Evolutionary conservation across 2,113 vertebrate genomes (phyloP), one percentile per base, ranked within the genome.

Genomic region (Phylloscopus trochilus): DNA sequence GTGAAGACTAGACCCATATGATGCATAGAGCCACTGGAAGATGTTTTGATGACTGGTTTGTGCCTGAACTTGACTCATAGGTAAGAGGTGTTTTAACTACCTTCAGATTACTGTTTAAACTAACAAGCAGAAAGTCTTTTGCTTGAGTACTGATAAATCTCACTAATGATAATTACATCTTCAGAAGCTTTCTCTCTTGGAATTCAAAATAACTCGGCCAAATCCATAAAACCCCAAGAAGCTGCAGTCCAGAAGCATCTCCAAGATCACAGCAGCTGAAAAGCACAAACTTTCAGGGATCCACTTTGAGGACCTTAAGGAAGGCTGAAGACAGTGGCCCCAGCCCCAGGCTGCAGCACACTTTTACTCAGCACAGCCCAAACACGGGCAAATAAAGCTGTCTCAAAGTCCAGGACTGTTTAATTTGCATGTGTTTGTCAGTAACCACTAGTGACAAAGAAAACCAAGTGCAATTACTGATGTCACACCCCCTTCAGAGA

Each of bases 291-390:
- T 51, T 26, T 69, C 33, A 33, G 12, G 9, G 15, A 47, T 39
- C 14, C 0, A 0, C 9, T 15, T 0, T 35, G 44, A 51, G 2
- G 22, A 33, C 10, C 17, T 66, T 55, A 18, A 83, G 33, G 33
- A 83, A 78, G 67, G 11, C 3, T 87, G 72, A 82, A 90, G 30
- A 59, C 10, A 8, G 17, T 35, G 24, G 3, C 10, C 31, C 9
- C 17, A 60, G 17, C 4, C 8, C 24, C 30, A 35, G 24, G 10
- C 15, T 87, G 21, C 35, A 47, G 26, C 14, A 68, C 23, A 60
- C 15, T 77, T 92, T 18, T n/a, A 22, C 14, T 75, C 55, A 58
- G 19, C 44, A 68, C 9, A 41, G 35, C 5, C 11, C 4, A 17
- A 14, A 10, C 30, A 46, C 7, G 16, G 31, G 10, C 9, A 79